Base-by-base conservation (phyloP, 2,797 vertebrate genomes). In the Mionectes olivaceus region DNA sequence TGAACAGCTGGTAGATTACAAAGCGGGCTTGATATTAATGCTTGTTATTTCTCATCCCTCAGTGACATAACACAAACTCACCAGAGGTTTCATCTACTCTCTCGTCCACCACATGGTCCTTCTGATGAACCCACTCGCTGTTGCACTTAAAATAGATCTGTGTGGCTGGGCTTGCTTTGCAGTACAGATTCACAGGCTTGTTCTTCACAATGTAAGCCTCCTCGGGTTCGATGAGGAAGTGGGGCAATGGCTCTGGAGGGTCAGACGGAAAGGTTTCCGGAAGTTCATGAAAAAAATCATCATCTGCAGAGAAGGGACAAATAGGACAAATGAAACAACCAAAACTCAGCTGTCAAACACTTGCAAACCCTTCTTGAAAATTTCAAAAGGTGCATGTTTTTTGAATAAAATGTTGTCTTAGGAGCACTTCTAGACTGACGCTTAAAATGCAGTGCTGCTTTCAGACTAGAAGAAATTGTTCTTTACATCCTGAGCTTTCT, bases 141-240 rank as follows among this genome's bases (percentile, higher is more conserved):
- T 99, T 99, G 97, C 99, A 99, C 96, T 99, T 99, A 97, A 99
- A 99, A 98, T 99, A 99, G 97, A 99, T 99, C 97, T 99, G 99
- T 0, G 99, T 99, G 84, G 99, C 99, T 0, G 99, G 99, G 61
- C 99, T 99, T 24, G 99, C 99, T 95, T 99, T 99, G 97, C 99
- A 99, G 95, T 99, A 99, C 44, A 99, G 97, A 95, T 99, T 99
- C 90, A 99, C 99, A 0, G 99, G 99, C 95, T 99, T 99, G 97
- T 99, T 99, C 98, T 99, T 99, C 91, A 99, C 99, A 37, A 99
- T 99, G 92, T 99, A 99, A 92, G 99, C 99, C 97, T 99, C 99
- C 96, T 99, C 99, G 0, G 99, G 99, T 88, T 99, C 99, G 77
- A 99, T 99, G 83, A 99, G 97, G 93, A 99, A 99, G 94, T 99